Base-by-base conservation (phyloP, 2,113 vertebrate genomes). In the Gopherus evgoodei region DNA sequence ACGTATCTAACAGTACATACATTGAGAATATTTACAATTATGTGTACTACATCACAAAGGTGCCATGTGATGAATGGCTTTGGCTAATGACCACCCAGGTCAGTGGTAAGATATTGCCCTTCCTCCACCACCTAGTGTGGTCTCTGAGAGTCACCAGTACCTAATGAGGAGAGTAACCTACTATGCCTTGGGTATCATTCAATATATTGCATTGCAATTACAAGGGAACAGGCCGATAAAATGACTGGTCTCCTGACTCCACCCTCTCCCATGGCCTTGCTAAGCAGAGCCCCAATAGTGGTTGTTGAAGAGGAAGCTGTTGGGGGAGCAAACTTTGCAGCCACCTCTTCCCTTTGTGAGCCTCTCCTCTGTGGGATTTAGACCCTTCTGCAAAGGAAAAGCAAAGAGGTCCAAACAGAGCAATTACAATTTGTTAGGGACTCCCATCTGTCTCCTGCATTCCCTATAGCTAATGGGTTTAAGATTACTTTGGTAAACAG, bases 171-270 rank as follows among this genome's bases (percentile, higher is more conserved):
- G n/a, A 72, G 75, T 59, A 59, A 85, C 13, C 35, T 56, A 49
- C 44, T 84, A 11, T 0, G 2, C 44, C 84, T 59, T n/a, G 57
- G 52, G 62, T 5, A 84, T 50, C 6, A 47, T 65, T 59, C 9
- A 16, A 2, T 42, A 9, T 35, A 38, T 5, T 54, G 57, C 0
- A 0, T 79, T 87, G 31, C 5, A 0, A 22, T 42, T 76, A 69
- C 1, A 57, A 88, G 76, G 62, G 62, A 69, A n/a, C 16, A n/a
- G 62, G 35, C 35, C 59, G 1, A n/a, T 24, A 52, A 94, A 91
- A 81, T 1, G 11, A 4, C 59, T 72, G 16, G 47, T 29, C 12
- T 81, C 76, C 38, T 11, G 31, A 3, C 2, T 54, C n/a, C 21
- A 2, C 6, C 72, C 72, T 38, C 16, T 83, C 44, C 53, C 90